Conservation (phyloP, 2,113 vertebrate species). For the Phodopus roborovskii region DNA sequence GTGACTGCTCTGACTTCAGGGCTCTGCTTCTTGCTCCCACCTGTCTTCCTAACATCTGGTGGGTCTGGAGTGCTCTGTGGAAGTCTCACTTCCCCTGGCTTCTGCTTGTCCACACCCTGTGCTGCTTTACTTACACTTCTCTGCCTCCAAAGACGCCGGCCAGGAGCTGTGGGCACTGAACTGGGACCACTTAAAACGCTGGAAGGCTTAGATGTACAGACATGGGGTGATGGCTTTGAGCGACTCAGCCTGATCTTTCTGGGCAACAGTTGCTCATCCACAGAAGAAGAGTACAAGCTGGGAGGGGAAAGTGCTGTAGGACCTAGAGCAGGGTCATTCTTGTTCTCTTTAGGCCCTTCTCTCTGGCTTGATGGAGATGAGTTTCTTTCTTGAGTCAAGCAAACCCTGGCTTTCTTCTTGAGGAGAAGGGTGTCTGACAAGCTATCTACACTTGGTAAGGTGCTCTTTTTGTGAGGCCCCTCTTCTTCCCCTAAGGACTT, state of each 20-base stretch:
- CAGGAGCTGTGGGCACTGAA: conserved; percentile 29
- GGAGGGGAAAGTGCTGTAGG: conserved; percentile 6
- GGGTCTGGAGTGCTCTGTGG: neutral
- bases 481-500: neutral
- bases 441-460: neutral
- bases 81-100: conserved; percentile 23
- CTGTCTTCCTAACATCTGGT: conserved; percentile 43
- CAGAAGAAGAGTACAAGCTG: neutral
- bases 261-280: conserved; percentile 62
- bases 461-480: fast-evolving
- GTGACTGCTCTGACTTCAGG: conserved; percentile 22
- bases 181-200: conserved; percentile 9
- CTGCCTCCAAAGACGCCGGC: conserved; percentile 81
- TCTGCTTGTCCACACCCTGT: conserved; percentile 70
- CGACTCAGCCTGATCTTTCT: conserved; percentile 83
- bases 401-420: conserved; percentile 61
- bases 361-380: conserved; percentile 31
- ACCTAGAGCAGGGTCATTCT: neutral
- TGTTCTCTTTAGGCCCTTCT: conserved; percentile 52
- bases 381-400: conserved; percentile 23
- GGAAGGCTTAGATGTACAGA: conserved; percentile 19
- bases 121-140: conserved; percentile 63
- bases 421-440: conserved; percentile 20
- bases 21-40: conserved; percentile 60
- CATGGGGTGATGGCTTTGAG: conserved; percentile 58